Base-by-base conservation (phyloP, 2,113 vertebrate species). In the Melanotaenia duboulayi region DNA sequence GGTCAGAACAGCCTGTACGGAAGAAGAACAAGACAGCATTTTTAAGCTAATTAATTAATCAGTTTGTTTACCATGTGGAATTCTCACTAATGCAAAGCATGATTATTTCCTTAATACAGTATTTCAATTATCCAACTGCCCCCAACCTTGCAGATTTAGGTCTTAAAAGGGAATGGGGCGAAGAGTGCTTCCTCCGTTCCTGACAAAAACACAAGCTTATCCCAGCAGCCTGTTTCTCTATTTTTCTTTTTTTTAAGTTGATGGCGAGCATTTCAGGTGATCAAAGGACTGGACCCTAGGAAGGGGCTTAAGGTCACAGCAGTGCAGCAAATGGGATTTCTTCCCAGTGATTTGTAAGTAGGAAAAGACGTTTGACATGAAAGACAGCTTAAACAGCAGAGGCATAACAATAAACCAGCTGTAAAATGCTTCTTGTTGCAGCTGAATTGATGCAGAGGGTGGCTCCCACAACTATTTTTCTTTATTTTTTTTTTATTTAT, bases 341-440 rank as follows among this genome's bases (percentile, higher is more conserved):
- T 95, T 95, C 94, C 94, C 87, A 89, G 93, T 91, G 94, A 95
- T 95, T 95, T 94, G 95, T 94, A 94, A 94, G 95, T 95, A 96
- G 96, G 96, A 96, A 96, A 95, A 94, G 94, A 95, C 96, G 96
- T 96, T 83, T 94, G 95, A 96, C 95, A 95, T 95, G 94, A 96
- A 96, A 95, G 95, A 94, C 95, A 92, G 93, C 95, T 95, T 95
- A 91, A 94, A 94, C 94, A 93, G 93, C 89, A 83, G 90, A 93
- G 93, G 91, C 95, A 95, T 92, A 94, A 95, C 92, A 93, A 96
- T 94, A 94, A 95, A 94, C 82, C 95, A 95, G 94, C 94, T 92
- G 87, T 85, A 83, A 92, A 90, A 89, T 80, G 84, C 73, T 90
- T 84, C 86, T 88, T 82, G 89, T 90, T 77, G 87, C 87, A 78